A percentile compares a stretch with the other conserved stretches of the same genome.
These are phyloP conservation scores for Takifugu flavidus DNA, from an alignment of 2,113 vertebrate species.

Conservation along the genomic window DNA sequence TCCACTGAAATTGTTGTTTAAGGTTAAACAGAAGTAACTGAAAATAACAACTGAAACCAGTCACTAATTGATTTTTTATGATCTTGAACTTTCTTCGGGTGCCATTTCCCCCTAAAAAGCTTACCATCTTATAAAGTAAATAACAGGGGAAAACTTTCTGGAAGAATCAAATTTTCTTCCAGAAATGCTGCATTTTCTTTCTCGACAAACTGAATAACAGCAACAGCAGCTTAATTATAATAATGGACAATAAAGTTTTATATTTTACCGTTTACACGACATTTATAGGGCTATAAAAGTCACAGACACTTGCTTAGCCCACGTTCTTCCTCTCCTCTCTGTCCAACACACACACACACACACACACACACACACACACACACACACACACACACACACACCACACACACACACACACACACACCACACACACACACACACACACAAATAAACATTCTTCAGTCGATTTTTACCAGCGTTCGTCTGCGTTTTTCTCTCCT, in stretches of 20 bases:
- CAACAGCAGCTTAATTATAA: slow-evolving; percentile 62
- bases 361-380: slow-evolving; percentile 16
- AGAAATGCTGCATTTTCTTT: background rate
- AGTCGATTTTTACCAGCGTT: slow-evolving; percentile 46
- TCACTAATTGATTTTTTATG: no score
- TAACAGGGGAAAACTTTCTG: no score
- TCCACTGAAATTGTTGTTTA: background rate
- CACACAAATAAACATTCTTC: slow-evolving; percentile 49
- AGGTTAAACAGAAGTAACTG: no score
- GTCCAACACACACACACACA: slow-evolving; percentile 11
- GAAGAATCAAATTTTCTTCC: no score
- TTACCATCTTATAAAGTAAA: no score
- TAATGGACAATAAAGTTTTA: slow-evolving; percentile 69
- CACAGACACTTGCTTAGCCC: slow-evolving; percentile 52
- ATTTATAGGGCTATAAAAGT: slow-evolving; percentile 74
- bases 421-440: slow-evolving; percentile 50
- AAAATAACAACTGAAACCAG: no score
- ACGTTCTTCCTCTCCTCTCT: slow-evolving; percentile 22
- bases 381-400: slow-evolving; percentile 17
- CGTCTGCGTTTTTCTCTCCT: slow-evolving; percentile 41
- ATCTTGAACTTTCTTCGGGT: no score
- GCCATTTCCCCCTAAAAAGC: no score
- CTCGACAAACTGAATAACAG: slow-evolving; percentile 56
- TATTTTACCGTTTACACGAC: slow-evolving; percentile 68
- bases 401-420: slow-evolving; percentile 46